Evolutionary conservation across 2,113 vertebrate species (phyloP).

Genomic region (Candoia aspera): DNA sequence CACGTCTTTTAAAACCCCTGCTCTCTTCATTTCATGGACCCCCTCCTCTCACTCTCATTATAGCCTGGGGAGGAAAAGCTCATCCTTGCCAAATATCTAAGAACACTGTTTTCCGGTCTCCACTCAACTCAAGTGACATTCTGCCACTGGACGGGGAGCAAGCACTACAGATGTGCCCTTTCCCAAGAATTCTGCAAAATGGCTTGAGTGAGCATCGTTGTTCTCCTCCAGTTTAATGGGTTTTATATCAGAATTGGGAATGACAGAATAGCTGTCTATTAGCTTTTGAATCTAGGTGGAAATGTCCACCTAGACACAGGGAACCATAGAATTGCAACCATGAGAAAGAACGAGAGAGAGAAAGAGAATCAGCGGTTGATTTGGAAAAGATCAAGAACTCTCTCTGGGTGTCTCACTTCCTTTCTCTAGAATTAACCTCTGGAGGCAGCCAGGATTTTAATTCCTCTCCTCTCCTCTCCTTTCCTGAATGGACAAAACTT

Average conservation of each 20-base stretch:
- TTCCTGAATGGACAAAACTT: neutral
- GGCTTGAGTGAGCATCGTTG: too few relatives aligned
- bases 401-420: neutral
- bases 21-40: too few relatives aligned
- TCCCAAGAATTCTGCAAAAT: neutral
- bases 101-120: neutral
- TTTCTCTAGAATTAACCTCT: neutral
- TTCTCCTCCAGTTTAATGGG: too few relatives aligned
- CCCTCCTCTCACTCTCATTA: too few relatives aligned
- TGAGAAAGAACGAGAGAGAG: too few relatives aligned
- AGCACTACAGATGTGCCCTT: neutral
- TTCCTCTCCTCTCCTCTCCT: too few relatives aligned
- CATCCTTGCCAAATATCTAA: neutral
- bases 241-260: too few relatives aligned
- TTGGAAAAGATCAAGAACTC: neutral
- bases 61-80: neutral
- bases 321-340: too few relatives aligned
- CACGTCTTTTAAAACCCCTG: neutral
- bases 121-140: neutral
- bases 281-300: too few relatives aligned
- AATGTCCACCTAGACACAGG: too few relatives aligned
- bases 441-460: too few relatives aligned
- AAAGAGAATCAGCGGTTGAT: neutral
- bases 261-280: too few relatives aligned
- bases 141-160: conserved; percentile 1